A percentile compares a stretch with the other conserved stretches of the same genome.
Conservation (phyloP, 2,888 invertebrate species). For the Ditylenchus weischeri region DNA sequence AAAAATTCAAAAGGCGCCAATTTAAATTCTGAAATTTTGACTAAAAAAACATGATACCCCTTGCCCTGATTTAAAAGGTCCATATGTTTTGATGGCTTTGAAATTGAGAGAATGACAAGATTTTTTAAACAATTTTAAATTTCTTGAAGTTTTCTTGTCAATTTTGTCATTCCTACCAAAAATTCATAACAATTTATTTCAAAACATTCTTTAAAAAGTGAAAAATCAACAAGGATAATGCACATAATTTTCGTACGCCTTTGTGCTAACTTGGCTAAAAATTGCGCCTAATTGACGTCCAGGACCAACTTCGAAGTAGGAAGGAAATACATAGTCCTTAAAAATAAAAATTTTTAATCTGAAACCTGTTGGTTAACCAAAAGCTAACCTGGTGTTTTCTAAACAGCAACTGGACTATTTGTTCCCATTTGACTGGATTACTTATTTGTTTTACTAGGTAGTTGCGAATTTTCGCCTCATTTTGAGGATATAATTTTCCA, state of each 20-base stretch:
- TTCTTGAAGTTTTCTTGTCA: too few species aligned
- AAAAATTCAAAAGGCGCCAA: too few species aligned
- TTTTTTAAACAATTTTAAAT: too few species aligned
- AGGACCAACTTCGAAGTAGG: constrained; percentile 55
- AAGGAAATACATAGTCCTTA: constrained; percentile 48
- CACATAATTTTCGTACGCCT: constrained; percentile 43
- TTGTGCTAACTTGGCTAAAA: constrained; percentile 51
- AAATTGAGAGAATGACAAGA: too few species aligned
- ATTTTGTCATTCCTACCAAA: too few species aligned
- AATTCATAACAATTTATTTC: constrained; percentile 11
- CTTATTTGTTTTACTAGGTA: constrained; percentile 47
- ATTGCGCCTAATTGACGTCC: constrained; percentile 55
- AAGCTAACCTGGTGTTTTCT: constrained; percentile 47
- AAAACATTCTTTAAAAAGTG: constrained; percentile 10
- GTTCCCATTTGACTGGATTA: constrained; percentile 56
- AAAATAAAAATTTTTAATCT: constrained; percentile 10
- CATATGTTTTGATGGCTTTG: too few species aligned
- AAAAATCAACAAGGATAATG: constrained; percentile 27
- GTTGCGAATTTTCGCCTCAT: constrained; percentile 41
- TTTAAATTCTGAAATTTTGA: too few species aligned
- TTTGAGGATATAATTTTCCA: constrained; percentile 45
- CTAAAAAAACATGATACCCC: too few species aligned
- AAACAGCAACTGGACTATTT: constrained; percentile 53
- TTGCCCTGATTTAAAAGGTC: too few species aligned
- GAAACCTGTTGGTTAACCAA: not conserved